A percentile compares a stretch with the other conserved stretches of the same genome.
Evolutionary conservation across 2,888 invertebrate species (phyloP).

Genomic region (Nephrotoma flavescens): DNA sequence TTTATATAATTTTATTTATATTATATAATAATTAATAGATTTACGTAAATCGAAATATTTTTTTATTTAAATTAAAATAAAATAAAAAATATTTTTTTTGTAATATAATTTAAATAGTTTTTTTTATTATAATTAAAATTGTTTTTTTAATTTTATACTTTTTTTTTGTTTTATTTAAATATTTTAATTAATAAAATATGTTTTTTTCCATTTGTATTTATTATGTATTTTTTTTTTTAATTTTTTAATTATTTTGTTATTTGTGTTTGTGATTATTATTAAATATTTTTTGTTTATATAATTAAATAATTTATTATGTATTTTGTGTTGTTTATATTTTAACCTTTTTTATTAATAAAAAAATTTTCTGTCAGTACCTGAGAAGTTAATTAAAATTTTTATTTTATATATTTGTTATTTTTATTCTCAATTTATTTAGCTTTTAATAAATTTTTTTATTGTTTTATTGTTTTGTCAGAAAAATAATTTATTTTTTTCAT

Average conservation of each 20-base stretch:
- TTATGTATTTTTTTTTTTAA: background rate
- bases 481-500: background rate
- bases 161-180: background rate
- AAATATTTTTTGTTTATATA: background rate
- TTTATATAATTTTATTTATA: background rate
- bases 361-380: slow-evolving; percentile 1
- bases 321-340: background rate
- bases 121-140: background rate
- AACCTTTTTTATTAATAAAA: background rate
- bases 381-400: slow-evolving; percentile 2
- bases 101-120: background rate
- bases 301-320: background rate
- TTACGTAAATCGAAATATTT: background rate
- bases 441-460: background rate
- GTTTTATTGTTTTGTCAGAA: slow-evolving; percentile 2
- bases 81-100: background rate
- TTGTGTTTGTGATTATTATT: background rate
- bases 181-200: background rate
- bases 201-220: background rate
- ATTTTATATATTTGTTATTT: background rate
- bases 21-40: background rate
- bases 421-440: background rate
- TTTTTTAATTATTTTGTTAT: background rate
- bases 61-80: background rate
- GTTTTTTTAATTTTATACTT: background rate